These are phyloP conservation scores for Platalea minor DNA, from an alignment of 2,797 vertebrate species.

Conservation along the genomic window DNA sequence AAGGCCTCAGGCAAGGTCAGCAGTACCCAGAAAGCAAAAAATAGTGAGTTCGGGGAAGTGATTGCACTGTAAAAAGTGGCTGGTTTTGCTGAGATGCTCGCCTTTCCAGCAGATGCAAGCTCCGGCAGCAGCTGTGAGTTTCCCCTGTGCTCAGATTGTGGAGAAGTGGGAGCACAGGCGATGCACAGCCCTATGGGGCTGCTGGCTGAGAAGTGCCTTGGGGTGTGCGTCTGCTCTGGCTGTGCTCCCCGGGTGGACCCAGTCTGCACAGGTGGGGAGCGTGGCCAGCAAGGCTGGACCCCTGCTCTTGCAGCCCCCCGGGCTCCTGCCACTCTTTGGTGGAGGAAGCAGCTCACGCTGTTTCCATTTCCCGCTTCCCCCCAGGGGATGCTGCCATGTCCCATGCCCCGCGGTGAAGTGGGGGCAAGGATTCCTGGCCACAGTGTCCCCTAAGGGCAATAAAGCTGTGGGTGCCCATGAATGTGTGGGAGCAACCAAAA, in stretches of 20 bases:
- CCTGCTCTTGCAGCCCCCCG: not conserved
- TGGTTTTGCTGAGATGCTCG: rapidly evolving
- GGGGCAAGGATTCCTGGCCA: rapidly evolving
- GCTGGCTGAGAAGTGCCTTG: not conserved
- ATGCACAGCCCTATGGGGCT: rapidly evolving
- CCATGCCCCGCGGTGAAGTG: rapidly evolving
- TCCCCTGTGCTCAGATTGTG: rapidly evolving
- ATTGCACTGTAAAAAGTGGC: rapidly evolving
- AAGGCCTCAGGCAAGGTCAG: constrained; percentile 18
- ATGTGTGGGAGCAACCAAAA: not conserved
- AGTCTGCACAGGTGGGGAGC: rapidly evolving
- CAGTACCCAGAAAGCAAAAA: not conserved
- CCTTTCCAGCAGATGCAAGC: not conserved
- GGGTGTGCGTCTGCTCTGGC: rapidly evolving
- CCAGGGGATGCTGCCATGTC: rapidly evolving
- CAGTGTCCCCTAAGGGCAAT: rapidly evolving
- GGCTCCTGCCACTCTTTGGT: not conserved
- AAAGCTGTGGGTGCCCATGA: not conserved
- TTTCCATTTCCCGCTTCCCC: not conserved
- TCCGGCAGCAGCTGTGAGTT: rapidly evolving
- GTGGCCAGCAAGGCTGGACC: not conserved
- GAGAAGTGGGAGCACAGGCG: rapidly evolving
- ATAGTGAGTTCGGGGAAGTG: not conserved
- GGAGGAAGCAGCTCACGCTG: not conserved
- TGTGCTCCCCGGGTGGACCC: rapidly evolving